Base-by-base conservation (phyloP, 2,888 invertebrate genomes). In the Cosmopolites sordidus region DNA sequence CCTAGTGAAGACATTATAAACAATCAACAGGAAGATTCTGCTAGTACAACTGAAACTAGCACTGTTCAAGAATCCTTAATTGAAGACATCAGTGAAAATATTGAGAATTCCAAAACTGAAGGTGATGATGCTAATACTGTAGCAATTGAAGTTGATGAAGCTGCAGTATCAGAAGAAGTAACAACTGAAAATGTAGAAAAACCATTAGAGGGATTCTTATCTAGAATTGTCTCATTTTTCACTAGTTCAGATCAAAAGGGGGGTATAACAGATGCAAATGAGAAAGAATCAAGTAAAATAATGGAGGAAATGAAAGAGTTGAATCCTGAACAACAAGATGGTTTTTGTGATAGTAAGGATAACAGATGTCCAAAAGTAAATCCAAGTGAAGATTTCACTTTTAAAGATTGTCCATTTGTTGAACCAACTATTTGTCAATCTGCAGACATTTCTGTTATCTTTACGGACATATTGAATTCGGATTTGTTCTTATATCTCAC, bases 401-500 rank as follows among this genome's bases (percentile, higher is more conserved):
- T 5, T 27, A 5, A 27, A 27, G 27, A 27, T 27, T 27, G n/a
- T n/a, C n/a, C n/a, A n/a, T n/a, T n/a, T n/a, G n/a, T n/a, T n/a
- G n/a, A n/a, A n/a, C n/a, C n/a, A n/a, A n/a, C n/a, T n/a, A n/a
- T n/a, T n/a, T n/a, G n/a, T n/a, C n/a, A n/a, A n/a, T n/a, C n/a
- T n/a, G n/a, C n/a, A n/a, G n/a, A n/a, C n/a, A n/a, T n/a, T 12
- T 33, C n/a, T 33, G 11, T 9, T 12, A 33, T 33, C 3, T 11
- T n/a, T 11, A 33, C 33, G 4, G n/a, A n/a, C 11, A 33, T 43
- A 16, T 64, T 68, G 16, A 65, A 58, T 47, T 60, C 65, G 2
- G 66, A 69, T 41, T 29, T 68, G 16, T 60, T 67, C 8, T 43
- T 69, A 1, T 69, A 67, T 56, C 51, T 72, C 18, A 48, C 65